Conservation (phyloP, 37 sponge, comb jelly and placozoan species). For the Petrosia ficiformis region DNA sequence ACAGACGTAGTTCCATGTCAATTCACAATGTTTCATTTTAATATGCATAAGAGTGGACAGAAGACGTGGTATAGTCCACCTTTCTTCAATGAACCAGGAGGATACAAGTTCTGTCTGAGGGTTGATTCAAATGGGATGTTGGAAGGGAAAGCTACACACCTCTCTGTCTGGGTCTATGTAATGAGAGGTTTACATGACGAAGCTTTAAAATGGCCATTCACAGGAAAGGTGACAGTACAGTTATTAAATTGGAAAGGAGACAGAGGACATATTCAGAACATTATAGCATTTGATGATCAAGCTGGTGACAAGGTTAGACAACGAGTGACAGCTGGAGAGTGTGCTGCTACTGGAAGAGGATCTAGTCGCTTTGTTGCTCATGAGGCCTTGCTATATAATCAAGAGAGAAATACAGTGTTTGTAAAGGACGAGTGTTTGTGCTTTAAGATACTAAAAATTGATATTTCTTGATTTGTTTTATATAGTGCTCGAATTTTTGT, state of each 20-base stretch:
- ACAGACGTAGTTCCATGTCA: neutral
- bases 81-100: conserved; percentile 3
- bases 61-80: conserved; percentile 7
- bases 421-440: neutral
- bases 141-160: neutral
- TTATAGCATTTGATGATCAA: neutral
- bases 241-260: neutral
- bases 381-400: neutral
- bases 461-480: no score
- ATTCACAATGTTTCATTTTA: neutral
- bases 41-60: neutral
- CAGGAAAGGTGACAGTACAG: neutral
- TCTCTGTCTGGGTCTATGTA: neutral
- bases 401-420: neutral
- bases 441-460: neutral
- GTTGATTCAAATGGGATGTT: neutral
- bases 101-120: conserved; percentile 1
- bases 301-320: neutral
- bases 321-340: neutral
- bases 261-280: neutral
- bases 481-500: no score
- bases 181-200: conserved; percentile 1
- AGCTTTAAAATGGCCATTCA: neutral
- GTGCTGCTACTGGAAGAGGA: neutral
- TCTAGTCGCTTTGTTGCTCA: neutral